Base-by-base conservation (phyloP, 2,888 invertebrate species). In the Aleiodes leptofemur region DNA sequence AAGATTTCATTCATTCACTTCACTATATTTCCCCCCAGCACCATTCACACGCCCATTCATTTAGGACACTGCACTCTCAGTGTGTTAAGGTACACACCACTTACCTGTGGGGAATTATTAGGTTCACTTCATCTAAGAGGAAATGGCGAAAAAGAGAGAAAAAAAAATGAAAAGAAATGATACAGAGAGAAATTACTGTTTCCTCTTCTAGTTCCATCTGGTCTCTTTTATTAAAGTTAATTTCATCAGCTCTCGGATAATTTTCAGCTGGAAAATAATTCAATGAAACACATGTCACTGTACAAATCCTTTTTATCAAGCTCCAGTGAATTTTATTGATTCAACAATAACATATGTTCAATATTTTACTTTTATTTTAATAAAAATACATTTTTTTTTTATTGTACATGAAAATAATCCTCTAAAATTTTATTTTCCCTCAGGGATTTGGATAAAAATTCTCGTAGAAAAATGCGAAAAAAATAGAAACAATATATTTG, bases 1-100 rank as follows among this genome's bases (percentile, higher is more conserved):
- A 71, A 75, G 57, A 75, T 75, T 72, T 75, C 75, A 75, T 75
- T 75, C 72, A 75, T 75, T 68, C 71, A 14, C 14, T 9, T 74
- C 66, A 43, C 66, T 48, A 6, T 64, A 43, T 56, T 8, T 48
- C 43, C 61, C 23, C 64, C 7, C 2, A 34, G 29, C 4, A 68
- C 51, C 72, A 75, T 72, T 75, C 72, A 72, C 72, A 75, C 70
- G 48, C 68, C 72, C 69, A 72, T 72, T 72, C 69, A 72, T 69
- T 72, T 61, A n/a, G 7, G 50, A 14, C 53, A 50, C 16, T 57
- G 43, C 34, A 29, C 59, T 29, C 57, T 29, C 57, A 57, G 50
- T 57, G 43, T 48, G 48, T 64, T 64, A 48, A 64, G 64, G 64
- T 64, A 48, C 38, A 48, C 38, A 71, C 48, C 74, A 74, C 74